Percentiles rank a stretch among this genome's conserved stretches.
phyloP scores from a whole-genome alignment of 2,888 invertebrate genomes.

The Plusia festucae region DNA sequence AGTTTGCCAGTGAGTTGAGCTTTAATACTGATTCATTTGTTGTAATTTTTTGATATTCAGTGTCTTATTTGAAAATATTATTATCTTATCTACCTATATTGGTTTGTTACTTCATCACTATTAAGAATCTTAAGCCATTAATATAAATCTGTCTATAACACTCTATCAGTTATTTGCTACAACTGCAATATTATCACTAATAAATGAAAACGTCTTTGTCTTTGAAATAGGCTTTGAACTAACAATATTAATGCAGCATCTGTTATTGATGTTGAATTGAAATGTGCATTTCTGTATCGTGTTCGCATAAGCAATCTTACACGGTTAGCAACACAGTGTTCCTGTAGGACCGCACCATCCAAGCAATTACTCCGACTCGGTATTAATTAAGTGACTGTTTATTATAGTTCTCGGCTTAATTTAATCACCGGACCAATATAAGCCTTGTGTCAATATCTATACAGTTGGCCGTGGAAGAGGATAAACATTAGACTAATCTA shows the following conservation, averaged over 20 bases:
- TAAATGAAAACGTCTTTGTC: conserved; percentile 22
- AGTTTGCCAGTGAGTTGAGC: too few species aligned
- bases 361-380: conserved; percentile 45
- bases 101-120: background rate
- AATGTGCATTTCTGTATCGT: conserved; percentile 19
- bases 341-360: conserved; percentile 29
- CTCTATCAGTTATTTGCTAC: background rate
- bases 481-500: conserved; percentile 51
- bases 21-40: too few species aligned
- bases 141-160: background rate
- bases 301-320: conserved; percentile 29
- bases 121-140: too few species aligned
- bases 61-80: too few species aligned
- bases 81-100: too few species aligned
- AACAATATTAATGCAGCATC: conserved; percentile 21
- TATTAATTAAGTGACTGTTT: conserved; percentile 52
- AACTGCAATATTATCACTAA: conserved; percentile 2
- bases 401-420: conserved; percentile 51
- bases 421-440: conserved; percentile 45
- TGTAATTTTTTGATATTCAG: too few species aligned
- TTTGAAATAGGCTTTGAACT: conserved; percentile 8
- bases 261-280: conserved; percentile 24
- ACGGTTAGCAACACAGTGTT: conserved; percentile 12
- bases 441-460: conserved; percentile 45
- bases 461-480: conserved; percentile 20